Base-by-base conservation (phyloP, 2,888 invertebrate genomes). In the Petrolisthes cinctipes region DNA sequence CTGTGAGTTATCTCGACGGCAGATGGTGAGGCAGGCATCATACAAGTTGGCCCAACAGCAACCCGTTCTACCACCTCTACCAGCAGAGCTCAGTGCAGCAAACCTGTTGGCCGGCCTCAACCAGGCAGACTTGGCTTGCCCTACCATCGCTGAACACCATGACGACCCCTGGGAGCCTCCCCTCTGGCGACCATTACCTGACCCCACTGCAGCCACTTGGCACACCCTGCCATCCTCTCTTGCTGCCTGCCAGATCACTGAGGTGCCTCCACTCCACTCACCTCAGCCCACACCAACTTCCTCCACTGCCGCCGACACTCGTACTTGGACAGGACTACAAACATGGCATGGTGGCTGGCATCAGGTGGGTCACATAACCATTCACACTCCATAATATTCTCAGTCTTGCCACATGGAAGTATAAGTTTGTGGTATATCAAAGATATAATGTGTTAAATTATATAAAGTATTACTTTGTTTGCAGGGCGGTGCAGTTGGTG, bases 41-140 rank as follows among this genome's bases (percentile, higher is more conserved):
- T 97, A 97, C 93, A 97, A 97, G 93, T 95, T 97, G 91, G 97
- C 97, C 61, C 97, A 97, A 92, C 96, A 97, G 92, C 96, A 96
- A 91, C 96, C 96, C 92, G 96, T 96, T 82, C 93, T 97, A 91
- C 96, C 96, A 7, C 96, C 96, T 7, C 93, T 96, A 90, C 95
- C 95, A 20, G 93, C 95, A 81, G 89, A 89, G 14, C 86, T 86
- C 54, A 86, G 86, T 81, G 83, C 89, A 20, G 86, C 83, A 23
- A 86, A 87, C 79, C 86, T 89, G 51, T 71, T 86, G 66, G 82
- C 84, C 23, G 90, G 86, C 20, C 57, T 88, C 7, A 85, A 81
- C 68, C 85, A 85, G 66, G 85, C 87, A 17, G 89, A 89, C 73
- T 71, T 89, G 51, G 82, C 89, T 9, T 91, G 90, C 76, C 91